Percentiles rank a stretch among this genome's conserved stretches.
Conservation (phyloP, 2,113 vertebrate species). For the Syrrhaptes paradoxus region DNA sequence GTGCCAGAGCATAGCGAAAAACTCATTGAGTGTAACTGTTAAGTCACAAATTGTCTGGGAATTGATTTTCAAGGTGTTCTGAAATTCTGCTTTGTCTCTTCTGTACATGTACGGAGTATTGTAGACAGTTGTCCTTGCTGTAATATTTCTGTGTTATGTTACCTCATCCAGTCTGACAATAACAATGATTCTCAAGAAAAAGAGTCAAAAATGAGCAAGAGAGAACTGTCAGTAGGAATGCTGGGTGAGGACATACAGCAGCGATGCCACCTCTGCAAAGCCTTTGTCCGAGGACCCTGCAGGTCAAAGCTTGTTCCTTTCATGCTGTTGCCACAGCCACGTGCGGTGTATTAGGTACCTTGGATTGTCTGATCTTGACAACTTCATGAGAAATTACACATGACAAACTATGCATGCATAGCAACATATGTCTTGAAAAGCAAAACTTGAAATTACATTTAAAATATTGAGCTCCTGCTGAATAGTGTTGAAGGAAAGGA, state of each 20-base stretch:
- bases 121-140: neutral
- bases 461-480: neutral
- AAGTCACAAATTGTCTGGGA: neutral
- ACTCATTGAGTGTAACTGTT: neutral
- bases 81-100: neutral
- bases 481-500: neutral
- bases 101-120: fast-evolving
- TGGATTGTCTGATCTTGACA: neutral
- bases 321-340: fast-evolving
- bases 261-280: neutral
- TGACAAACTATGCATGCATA: fast-evolving
- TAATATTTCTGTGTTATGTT: neutral
- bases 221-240: neutral
- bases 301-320: neutral
- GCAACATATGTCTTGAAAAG: neutral
- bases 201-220: neutral
- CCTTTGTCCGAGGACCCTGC: neutral
- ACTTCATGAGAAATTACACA: fast-evolving
- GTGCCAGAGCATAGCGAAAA: neutral
- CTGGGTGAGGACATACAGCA: neutral
- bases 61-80: neutral
- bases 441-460: neutral
- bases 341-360: fast-evolving
- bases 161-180: neutral
- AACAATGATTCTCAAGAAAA: neutral